phyloP scores from a whole-genome alignment of 2,113 vertebrate species.

The Lathamus discolor region DNA sequence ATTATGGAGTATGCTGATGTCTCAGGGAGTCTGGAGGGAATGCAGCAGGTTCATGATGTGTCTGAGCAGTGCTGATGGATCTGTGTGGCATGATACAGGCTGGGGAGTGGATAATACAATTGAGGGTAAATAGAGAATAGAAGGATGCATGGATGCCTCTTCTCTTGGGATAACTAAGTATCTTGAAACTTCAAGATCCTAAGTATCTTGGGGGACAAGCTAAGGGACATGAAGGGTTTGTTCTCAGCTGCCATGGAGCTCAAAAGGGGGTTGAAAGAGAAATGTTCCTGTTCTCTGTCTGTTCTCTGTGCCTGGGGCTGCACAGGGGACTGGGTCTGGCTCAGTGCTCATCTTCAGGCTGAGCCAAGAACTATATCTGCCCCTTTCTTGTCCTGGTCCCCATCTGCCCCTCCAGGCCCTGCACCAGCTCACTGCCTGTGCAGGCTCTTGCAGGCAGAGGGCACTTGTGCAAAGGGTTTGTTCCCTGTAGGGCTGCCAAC shows the following conservation, averaged over 20 bases:
- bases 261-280: background rate
- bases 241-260: background rate
- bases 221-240: background rate
- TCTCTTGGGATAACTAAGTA: background rate
- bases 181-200: background rate
- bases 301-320: background rate
- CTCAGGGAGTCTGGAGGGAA: background rate
- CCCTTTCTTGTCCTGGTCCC: background rate
- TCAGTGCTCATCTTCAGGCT: background rate
- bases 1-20: fast-evolving
- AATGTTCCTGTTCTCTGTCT: background rate
- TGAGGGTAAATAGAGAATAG: background rate
- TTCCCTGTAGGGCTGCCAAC: background rate
- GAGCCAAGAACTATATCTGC: background rate
- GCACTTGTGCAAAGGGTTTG: background rate
- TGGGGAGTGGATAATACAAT: background rate
- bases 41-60: fast-evolving
- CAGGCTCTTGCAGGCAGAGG: background rate
- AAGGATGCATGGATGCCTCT: background rate
- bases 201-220: fast-evolving
- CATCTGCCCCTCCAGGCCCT: background rate
- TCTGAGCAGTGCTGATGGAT: background rate
- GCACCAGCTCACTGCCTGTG: background rate
- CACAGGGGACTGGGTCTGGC: background rate
- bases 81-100: background rate